Percentiles rank a stretch among this genome's conserved stretches.
These are phyloP conservation scores for Hassar affinis DNA, from an alignment of 2,113 vertebrate species.

Conservation along the genomic window DNA sequence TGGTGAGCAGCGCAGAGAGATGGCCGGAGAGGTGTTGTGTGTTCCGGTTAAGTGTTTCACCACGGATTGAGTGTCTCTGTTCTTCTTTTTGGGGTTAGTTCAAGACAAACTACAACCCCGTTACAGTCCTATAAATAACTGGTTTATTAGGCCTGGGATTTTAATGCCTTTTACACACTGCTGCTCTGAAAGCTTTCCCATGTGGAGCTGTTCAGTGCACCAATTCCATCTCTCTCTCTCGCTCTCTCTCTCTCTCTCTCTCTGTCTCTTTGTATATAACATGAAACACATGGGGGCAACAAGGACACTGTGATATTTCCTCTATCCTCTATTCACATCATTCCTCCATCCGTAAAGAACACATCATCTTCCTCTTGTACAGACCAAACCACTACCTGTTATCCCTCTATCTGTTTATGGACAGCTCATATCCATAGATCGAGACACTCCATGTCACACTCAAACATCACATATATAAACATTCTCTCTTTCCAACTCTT, in stretches of 20 bases:
- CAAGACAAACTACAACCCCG: conserved; percentile 75
- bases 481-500: no score
- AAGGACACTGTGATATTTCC: conserved; percentile 4
- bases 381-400: conserved; percentile 22
- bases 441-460: conserved; percentile 1
- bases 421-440: not conserved
- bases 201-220: conserved; percentile 57
- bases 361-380: not conserved
- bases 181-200: conserved; percentile 63
- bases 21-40: conserved; percentile 45
- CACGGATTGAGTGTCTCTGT: conserved; percentile 59
- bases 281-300: conserved; percentile 42
- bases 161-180: conserved; percentile 69
- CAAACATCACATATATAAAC: not conserved
- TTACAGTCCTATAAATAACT: conserved; percentile 76
- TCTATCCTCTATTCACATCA: conserved; percentile 15
- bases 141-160: conserved; percentile 68
- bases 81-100: conserved; percentile 66
- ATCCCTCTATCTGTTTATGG: conserved; percentile 11
- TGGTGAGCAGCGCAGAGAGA: conserved; percentile 50
- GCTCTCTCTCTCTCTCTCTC: not conserved
- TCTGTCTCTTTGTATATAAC: conserved; percentile 20
- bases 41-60: conserved; percentile 58
- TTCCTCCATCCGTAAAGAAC: conserved; percentile 4
- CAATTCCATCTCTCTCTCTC: conserved; percentile 5